phyloP scores from a whole-genome alignment of 1,140 invertebrate species.

The Copidosoma floridanum region DNA sequence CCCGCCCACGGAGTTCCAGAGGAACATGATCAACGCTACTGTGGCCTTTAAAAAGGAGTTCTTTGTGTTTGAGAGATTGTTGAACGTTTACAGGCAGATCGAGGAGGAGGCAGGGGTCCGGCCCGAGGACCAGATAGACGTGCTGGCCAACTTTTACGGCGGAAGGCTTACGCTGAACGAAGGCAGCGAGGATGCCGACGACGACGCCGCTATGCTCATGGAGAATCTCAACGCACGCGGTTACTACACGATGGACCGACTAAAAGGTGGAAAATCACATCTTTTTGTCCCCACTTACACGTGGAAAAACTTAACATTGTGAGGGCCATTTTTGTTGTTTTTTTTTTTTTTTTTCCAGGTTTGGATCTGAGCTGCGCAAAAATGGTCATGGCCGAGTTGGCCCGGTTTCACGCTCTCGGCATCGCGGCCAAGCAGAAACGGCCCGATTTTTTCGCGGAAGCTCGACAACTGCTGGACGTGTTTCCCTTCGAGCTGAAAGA shows the following conservation, averaged over 20 bases:
- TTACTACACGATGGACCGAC: slow-evolving; percentile 4
- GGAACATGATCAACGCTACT: background rate
- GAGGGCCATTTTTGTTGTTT: too few relatives aligned
- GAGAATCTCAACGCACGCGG: slow-evolving; percentile 7
- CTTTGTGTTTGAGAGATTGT: background rate
- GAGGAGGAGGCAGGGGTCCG: background rate
- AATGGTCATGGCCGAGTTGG: background rate
- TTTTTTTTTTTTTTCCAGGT: background rate
- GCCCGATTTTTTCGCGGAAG: slow-evolving; percentile 48
- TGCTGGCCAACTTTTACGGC: slow-evolving; percentile 13
- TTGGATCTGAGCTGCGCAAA: slow-evolving; percentile 2
- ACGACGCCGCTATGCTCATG: slow-evolving; percentile 12
- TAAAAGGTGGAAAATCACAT: background rate
- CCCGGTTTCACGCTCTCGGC: slow-evolving; percentile 7
- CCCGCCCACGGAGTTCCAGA: background rate
- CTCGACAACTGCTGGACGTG: background rate
- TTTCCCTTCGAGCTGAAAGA: background rate
- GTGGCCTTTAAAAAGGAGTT: slow-evolving; percentile 9
- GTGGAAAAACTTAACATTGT: too few relatives aligned
- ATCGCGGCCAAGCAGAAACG: slow-evolving; percentile 45
- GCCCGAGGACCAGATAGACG: background rate
- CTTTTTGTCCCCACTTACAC: too few relatives aligned
- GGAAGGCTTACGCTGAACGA: background rate
- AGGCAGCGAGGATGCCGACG: background rate
- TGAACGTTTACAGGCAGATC: background rate